phyloP scores from a whole-genome alignment of 2,888 invertebrate species.

The Drosophila nigricruria region DNA sequence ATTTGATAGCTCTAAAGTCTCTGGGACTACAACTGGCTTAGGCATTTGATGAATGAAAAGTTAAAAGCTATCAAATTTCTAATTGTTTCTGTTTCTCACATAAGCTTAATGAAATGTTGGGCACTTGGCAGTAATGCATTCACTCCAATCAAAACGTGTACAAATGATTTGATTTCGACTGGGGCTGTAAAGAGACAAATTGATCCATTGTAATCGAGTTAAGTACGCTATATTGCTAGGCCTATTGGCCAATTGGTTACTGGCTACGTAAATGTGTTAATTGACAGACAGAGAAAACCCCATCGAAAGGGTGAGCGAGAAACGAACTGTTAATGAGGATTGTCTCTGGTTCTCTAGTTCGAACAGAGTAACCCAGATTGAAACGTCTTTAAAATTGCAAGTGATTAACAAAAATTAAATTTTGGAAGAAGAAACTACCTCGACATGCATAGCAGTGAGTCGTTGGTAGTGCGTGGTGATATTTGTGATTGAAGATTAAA shows the following conservation, averaged over 20 bases:
- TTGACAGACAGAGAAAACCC: conserved; percentile 4
- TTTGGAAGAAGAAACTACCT: neutral
- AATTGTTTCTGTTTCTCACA: neutral
- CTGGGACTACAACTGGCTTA: too few species aligned
- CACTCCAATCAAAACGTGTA: conserved; percentile 9
- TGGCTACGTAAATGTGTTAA: conserved; percentile 27
- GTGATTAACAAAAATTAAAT: conserved; percentile 18
- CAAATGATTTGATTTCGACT: conserved; percentile 10
- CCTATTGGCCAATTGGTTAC: conserved; percentile 25
- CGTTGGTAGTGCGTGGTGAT: neutral
- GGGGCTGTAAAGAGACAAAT: conserved; percentile 19
- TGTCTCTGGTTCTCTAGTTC: conserved; percentile 10
- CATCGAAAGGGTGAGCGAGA: neutral
- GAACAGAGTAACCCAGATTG: conserved; percentile 13
- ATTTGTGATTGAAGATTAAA: neutral
- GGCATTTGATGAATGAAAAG: neutral
- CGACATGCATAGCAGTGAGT: conserved; percentile 22
- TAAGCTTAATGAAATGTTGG: neutral
- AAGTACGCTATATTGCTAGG: conserved; percentile 1
- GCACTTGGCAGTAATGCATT: neutral
- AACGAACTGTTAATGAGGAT: conserved; percentile 14
- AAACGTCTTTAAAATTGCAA: conserved; percentile 16
- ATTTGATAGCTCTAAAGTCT: neutral
- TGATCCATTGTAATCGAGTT: conserved; percentile 19
- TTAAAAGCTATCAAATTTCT: neutral